Base-by-base conservation (phyloP, 2,113 vertebrate genomes). In the Alligator sinensis region DNA sequence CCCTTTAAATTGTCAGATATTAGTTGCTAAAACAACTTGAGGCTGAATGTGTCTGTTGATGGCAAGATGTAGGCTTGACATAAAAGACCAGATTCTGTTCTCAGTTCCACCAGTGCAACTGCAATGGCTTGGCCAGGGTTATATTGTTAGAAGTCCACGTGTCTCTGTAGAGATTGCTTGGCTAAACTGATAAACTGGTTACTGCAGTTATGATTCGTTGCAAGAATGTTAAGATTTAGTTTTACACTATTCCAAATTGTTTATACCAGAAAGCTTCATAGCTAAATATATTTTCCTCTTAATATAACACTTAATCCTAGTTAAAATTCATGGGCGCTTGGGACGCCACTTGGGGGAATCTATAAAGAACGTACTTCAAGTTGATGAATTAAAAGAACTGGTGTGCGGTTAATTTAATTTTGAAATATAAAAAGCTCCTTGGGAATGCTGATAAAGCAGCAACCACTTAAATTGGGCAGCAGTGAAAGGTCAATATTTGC, bases 11-110 rank as follows among this genome's bases (percentile, higher is more conserved):
- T 93, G 94, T 93, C 93, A 93, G 92, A 91, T 96, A 96, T 91
- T 95, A 95, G 93, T 95, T 89, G 88, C 90, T 95, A 87, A 90
- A 96, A 95, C 92, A 96, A 93, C 81, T 93, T 66, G 60, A 95
- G 95, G 66, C 60, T 91, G 94, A 68, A 89, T 91, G 68, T 66
- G 78, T 54, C 91, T 92, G 92, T 78, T 88, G 96, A 21, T 85
- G 83, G 87, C 89, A 96, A 74, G 64, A 5, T 66, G 72, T 61
- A 16, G 22, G 30, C 21, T 58, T 70, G 62, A 10, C 1, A 0
- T 74, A 91, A 95, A 66, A 61, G 55, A 84, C 55, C 57, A 60
- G n/a, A 77, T 78, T 91, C 86, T 66, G 58, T 94, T 92, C 87
- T 77, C 62, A 61, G 18, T 74, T 88, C 79, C 54, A 86, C 72